Base-by-base conservation (phyloP, 2,888 invertebrate genomes). In the Portevinia maculata region DNA sequence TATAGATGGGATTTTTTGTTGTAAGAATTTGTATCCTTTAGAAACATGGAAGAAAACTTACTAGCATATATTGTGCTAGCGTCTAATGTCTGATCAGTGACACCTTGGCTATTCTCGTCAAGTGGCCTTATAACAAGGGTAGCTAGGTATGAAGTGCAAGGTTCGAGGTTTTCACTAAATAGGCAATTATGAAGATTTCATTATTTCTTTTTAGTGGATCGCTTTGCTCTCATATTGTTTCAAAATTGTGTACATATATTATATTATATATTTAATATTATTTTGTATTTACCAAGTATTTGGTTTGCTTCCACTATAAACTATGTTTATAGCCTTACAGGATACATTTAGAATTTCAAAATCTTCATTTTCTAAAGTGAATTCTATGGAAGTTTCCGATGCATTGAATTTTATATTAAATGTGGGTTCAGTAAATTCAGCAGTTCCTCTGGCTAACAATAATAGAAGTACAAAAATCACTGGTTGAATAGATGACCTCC, bases 271-370 rank as follows among this genome's bases (percentile, higher is more conserved):
- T n/a, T n/a, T n/a, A n/a, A n/a, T n/a, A n/a, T n/a, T n/a, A n/a
- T n/a, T n/a, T n/a, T n/a, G n/a, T n/a, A n/a, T n/a, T n/a, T 87
- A 89, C 89, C 89, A 89, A 0, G 86, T 79, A 55, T 87, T 64
- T 2, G 84, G 57, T 0, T 84, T 76, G 44, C 85, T 87, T 15
- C 85, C 86, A 19, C 78, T 60, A 17, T 62, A 46, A 0, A 59
- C 70, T 28, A 75, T 85, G 21, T 81, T 84, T 3, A 85, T 74
- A 34, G 32, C 85, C 37, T 85, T 85, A 50, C 89, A 89, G 1
- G 86, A 86, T 0, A 88, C 86, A 32, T 28, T 57, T 8, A 28
- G 15, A 7, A 84, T 30, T 2, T 3, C 13, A 39, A 86, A 89
- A 3, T 86, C 85, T 74, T 87, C 86, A 11, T 85, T 86, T 34